Evolutionary conservation across 2,113 vertebrate genomes (phyloP), one percentile per base, ranked within the genome.

Genomic region (Tonatia bakeri): DNA sequence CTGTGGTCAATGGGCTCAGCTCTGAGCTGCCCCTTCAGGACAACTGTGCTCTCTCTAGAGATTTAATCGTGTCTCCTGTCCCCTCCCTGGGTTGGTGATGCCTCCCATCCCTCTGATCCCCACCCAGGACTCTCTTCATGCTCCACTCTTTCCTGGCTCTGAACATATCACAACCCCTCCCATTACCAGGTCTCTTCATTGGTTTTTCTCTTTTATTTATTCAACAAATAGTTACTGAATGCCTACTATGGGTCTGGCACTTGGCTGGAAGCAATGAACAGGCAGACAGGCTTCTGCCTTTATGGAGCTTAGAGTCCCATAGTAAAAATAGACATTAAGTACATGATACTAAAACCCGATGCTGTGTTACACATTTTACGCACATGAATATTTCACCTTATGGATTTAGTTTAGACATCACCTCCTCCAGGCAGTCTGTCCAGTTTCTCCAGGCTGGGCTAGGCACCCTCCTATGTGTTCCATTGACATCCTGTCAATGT

Each of bases 41-140:
- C 26, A n/a, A 3, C 11, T 26, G 54, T 40, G 40, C 28, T n/a
- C 40, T 24, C 22, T 85, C 10, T 24, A 15, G 90, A 76, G 67
- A 90, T 45, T 9, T 2, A 11, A 24, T n/a, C 64, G n/a, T 33
- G 24, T 52, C 31, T n/a, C n/a, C 54, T 0, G 1, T 4, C 13
- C 31, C n/a, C 24, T 10, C 31, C 31, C n/a, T 36, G 61, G 1
- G 0, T 0, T 59, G 56, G n/a, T 67, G 45, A 61, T 13, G 1
- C 14, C 33, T 10, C 28, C 17, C 24, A 33, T 47, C 33, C 45
- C 31, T 65, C 52, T 65, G 43, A n/a, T 36, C 36, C 40, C 59
- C 59, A 64, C 59, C 33, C 13, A 9, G 16, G 13, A 79, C 28
- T 79, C 43, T 36, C 36, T 70, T 38, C 28, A 40, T 59, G 64